These are phyloP conservation scores for Trinectes maculatus DNA, from an alignment of 2,113 vertebrate species.

Conservation along the genomic window DNA sequence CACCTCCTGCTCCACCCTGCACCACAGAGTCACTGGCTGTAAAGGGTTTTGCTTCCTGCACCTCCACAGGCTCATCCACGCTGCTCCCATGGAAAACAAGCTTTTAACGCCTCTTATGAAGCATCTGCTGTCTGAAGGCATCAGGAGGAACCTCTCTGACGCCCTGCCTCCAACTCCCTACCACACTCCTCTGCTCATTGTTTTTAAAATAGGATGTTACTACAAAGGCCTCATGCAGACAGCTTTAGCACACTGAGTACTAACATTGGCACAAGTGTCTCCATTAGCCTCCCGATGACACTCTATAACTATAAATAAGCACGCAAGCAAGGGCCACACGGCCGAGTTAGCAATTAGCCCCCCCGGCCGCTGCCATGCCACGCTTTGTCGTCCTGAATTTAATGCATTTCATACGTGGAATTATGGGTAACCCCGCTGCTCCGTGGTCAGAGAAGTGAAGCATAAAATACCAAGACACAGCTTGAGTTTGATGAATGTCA, in stretches of 20 bases:
- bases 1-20: conserved; percentile 8
- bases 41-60: conserved; percentile 18
- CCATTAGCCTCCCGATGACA: conserved; percentile 48
- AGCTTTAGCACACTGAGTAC: conserved; percentile 29
- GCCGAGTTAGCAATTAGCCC: conserved; percentile 70
- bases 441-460: conserved; percentile 37
- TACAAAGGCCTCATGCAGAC: conserved; percentile 32
- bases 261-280: conserved; percentile 59
- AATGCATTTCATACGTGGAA: conserved; percentile 52
- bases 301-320: conserved; percentile 79
- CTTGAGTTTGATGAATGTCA: conserved; percentile 55
- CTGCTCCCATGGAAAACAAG: conserved; percentile 17
- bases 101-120: conserved; percentile 53
- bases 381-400: conserved; percentile 31
- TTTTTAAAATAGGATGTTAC: conserved; percentile 23
- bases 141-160: conserved; percentile 26
- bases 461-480: conserved; percentile 34
- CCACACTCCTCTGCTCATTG: conserved; percentile 12
- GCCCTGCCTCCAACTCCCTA: not conserved
- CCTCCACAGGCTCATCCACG: conserved; percentile 13
- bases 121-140: conserved; percentile 45
- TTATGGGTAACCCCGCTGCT: conserved; percentile 54
- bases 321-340: conserved; percentile 44
- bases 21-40: conserved; percentile 20
- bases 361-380: not conserved